These are phyloP conservation scores for Xylocampa areola DNA, from an alignment of 2,888 invertebrate genomes.

Conservation along the genomic window DNA sequence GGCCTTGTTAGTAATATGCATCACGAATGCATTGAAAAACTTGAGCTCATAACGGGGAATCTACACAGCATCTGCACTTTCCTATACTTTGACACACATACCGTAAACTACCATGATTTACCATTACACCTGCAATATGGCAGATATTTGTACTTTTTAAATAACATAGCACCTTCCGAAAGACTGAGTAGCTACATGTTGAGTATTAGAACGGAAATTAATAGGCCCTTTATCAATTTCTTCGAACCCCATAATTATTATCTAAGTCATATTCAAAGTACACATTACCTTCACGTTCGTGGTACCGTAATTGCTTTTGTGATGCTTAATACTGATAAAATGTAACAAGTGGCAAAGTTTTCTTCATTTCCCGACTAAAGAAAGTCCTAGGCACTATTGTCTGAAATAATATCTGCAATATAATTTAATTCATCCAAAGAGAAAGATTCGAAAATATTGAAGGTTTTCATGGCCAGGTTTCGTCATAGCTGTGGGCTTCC, in stretches of 20 bases:
- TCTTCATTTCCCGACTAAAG: conserved; percentile 42
- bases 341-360: conserved; percentile 54
- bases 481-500: neutral
- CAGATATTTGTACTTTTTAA: conserved; percentile 22
- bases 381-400: conserved; percentile 24
- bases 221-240: conserved; percentile 45
- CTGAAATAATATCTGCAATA: conserved; percentile 21
- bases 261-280: conserved; percentile 55
- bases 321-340: conserved; percentile 55
- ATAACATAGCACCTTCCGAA: conserved; percentile 13
- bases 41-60: conserved; percentile 76
- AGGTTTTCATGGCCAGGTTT: conserved; percentile 6
- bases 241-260: conserved; percentile 45
- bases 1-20: conserved; percentile 67
- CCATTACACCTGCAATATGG: conserved; percentile 48
- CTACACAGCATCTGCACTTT: conserved; percentile 65
- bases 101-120: conserved; percentile 57
- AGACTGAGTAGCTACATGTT: conserved; percentile 16
- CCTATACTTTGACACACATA: conserved; percentile 68
- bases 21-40: conserved; percentile 80
- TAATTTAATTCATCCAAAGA: no score
- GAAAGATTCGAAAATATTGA: conserved; percentile 2
- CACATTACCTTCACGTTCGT: conserved; percentile 53
- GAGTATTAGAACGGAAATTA: conserved; percentile 30
- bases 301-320: conserved; percentile 59